Base-by-base conservation (phyloP, 2,888 invertebrate species). In the Saturnia pavonia region DNA sequence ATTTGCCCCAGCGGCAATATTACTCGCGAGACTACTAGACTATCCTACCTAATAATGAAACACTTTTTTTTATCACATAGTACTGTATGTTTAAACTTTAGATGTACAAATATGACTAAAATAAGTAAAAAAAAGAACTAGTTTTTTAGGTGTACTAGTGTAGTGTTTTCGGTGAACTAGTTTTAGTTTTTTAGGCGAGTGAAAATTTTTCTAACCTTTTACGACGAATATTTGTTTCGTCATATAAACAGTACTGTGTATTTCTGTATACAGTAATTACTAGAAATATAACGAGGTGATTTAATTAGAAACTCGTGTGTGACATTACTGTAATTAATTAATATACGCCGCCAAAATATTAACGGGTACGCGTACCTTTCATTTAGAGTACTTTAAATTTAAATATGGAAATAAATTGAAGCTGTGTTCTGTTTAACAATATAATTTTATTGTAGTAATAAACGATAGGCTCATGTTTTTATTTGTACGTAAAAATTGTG, bases 271-370 rank as follows among this genome's bases (percentile, higher is more conserved):
- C 19, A 69, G 69, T 68, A 34, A 70, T 71, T 71, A 68, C 51
- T 22, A 60, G 22, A 54, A 69, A 19, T 67, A 51, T 54, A 43
- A 69, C 68, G 45, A 27, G 57, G 70, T 67, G 45, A 73, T 67
- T 75, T 74, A 51, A 75, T 74, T 45, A 74, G 54, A 73, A 68
- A 40, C 40, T 68, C 69, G 66, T 72, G 67, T 73, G 68, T 74
- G 76, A 73, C 73, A 75, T 73, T 73, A 70, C 69, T 69, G 60
- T 73, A 74, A 76, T 79, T 79, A 75, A 76, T 79, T 78, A 69
- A 73, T 74, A 70, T 73, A 72, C 71, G 70, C 69, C 34, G 71
- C 69, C 70, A 72, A 74, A 77, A 75, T 75, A 40, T 68, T 68
- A 68, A 68, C 54, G 68, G 48, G 40, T 65, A 65, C 65, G 65